These are phyloP conservation scores for Anarhynchus alexandrinus DNA, from an alignment of 2,113 vertebrate species.

Conservation along the genomic window DNA sequence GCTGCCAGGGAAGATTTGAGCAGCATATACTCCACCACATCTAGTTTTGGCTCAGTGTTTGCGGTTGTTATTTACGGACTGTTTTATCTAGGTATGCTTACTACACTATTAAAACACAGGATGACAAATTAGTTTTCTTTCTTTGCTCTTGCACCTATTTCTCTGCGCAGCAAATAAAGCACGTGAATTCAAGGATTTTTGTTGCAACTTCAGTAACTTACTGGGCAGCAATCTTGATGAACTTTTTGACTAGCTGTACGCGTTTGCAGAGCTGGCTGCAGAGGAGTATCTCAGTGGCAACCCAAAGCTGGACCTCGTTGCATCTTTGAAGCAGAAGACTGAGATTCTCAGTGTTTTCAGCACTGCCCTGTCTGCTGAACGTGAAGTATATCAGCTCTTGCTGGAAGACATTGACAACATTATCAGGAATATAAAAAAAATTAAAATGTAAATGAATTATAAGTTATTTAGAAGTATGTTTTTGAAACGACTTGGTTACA, in stretches of 20 bases:
- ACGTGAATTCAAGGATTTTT: not conserved
- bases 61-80: not conserved
- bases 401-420: conserved; percentile 72
- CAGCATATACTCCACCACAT: not conserved
- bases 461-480: not conserved
- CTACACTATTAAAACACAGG: not conserved
- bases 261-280: conserved; percentile 89
- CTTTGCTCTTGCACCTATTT: not conserved
- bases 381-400: conserved; percentile 97
- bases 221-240: conserved; percentile 98
- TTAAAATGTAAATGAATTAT: not conserved
- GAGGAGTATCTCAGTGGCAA: conserved; percentile 92
- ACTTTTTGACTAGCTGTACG: conserved; percentile 96
- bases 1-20: not conserved
- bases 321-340: conserved; percentile 93
- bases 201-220: conserved; percentile 71
- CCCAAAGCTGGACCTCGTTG: conserved; percentile 96
- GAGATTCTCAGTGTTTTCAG: conserved; percentile 83
- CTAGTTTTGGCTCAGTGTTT: not conserved
- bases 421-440: not conserved
- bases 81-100: not conserved
- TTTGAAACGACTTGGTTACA: not conserved
- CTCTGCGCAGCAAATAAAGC: not conserved
- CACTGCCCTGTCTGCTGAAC: conserved; percentile 84
- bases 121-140: not conserved